phyloP scores from a whole-genome alignment of 2,797 vertebrate genomes.

The Xiphorhynchus erythropygius region DNA sequence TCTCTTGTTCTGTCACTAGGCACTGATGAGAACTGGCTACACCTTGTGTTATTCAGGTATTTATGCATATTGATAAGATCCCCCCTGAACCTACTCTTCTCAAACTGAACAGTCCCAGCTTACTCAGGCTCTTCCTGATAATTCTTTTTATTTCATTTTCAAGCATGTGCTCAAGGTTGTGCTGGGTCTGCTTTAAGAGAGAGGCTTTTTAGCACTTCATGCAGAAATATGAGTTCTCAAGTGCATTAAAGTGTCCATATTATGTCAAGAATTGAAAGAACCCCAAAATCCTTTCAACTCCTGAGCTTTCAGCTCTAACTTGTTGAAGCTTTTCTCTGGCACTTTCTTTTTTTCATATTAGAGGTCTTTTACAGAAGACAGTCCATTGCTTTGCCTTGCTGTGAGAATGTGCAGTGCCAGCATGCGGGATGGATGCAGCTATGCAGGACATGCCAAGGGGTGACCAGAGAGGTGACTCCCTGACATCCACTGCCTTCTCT shows the following conservation, averaged over 20 bases:
- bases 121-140: neutral
- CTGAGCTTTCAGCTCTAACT: neutral
- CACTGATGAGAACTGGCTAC: neutral
- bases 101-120: neutral
- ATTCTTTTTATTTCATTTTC: neutral
- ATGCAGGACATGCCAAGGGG: accelerated
- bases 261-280: neutral
- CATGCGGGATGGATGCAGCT: neutral
- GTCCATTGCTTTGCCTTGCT: neutral
- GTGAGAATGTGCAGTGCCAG: neutral
- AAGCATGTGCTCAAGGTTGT: neutral
- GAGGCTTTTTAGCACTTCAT: neutral
- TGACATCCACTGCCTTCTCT: neutral
- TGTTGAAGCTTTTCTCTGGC: neutral
- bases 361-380: neutral
- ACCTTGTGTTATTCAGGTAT: neutral
- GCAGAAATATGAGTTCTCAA: neutral
- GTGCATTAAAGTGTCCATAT: neutral
- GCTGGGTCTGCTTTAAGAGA: neutral
- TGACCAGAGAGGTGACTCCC: neutral
- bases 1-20: neutral
- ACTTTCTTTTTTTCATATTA: neutral
- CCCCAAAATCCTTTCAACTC: neutral
- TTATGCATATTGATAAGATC: neutral
- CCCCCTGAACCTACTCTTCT: neutral